phyloP scores from a whole-genome alignment of 2,888 invertebrate genomes.

The Petrolisthes manimaculis region DNA sequence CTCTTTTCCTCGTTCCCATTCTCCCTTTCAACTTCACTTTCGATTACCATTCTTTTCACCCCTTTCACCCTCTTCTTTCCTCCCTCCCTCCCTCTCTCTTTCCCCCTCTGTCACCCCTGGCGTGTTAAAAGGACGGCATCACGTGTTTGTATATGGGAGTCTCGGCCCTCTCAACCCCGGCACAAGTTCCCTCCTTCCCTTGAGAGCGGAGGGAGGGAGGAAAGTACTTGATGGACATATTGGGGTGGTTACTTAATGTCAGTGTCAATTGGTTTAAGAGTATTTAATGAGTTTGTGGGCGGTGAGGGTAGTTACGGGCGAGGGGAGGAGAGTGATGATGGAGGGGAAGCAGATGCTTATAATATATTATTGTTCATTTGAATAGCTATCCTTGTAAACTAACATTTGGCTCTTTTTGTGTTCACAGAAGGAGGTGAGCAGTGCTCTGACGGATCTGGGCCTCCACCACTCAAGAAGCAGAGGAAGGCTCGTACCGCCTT shows the following conservation, averaged over 20 bases:
- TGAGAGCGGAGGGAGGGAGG: background rate
- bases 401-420: background rate
- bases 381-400: background rate
- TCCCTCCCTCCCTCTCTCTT: background rate
- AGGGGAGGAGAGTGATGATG: background rate
- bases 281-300: constrained; percentile 31
- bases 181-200: constrained; percentile 33
- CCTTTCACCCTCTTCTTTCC: background rate
- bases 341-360: background rate
- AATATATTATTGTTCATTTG: background rate
- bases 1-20: background rate
- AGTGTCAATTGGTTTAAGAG: constrained; percentile 39
- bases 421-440: constrained; percentile 36
- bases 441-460: constrained; percentile 42
- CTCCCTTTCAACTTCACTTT: background rate
- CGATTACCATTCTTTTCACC: background rate
- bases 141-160: constrained; percentile 14
- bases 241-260: constrained; percentile 20
- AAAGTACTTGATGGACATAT: background rate
- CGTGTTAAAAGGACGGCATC: constrained; percentile 43
- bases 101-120: constrained; percentile 5
- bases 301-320: background rate
- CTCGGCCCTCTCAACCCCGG: constrained; percentile 8
- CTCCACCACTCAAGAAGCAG: constrained; percentile 77
- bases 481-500: constrained; percentile 97